Evolutionary conservation across 2,113 vertebrate species (phyloP).

Genomic region (Oryzias javanicus): DNA sequence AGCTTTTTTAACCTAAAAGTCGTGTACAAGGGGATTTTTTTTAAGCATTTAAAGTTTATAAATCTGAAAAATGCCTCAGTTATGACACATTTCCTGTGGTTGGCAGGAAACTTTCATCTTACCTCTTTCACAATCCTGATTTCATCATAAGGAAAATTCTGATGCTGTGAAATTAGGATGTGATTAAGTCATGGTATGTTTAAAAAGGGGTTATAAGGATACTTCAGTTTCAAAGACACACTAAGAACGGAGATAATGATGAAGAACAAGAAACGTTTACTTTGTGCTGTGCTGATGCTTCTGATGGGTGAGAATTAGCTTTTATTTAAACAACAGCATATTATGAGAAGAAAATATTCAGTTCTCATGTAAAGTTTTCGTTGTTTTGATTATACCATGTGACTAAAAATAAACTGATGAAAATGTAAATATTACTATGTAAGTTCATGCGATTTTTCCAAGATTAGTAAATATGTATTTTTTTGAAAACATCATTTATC

Average conservation of each 20-base stretch:
- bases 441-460: too few relatives aligned
- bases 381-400: too few relatives aligned
- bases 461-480: too few relatives aligned
- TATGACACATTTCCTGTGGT: background rate
- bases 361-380: too few relatives aligned
- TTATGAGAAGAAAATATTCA: too few relatives aligned
- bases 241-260: background rate
- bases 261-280: slow-evolving; percentile 12
- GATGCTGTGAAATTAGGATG: slow-evolving; percentile 5
- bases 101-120: fast-evolving
- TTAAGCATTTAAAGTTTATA: background rate
- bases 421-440: too few relatives aligned
- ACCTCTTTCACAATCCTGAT: background rate
- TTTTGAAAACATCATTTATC: too few relatives aligned
- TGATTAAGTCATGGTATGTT: background rate
- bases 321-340: background rate
- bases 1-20: background rate
- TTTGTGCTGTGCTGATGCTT: slow-evolving; percentile 12
- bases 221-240: background rate
- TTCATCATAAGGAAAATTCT: slow-evolving; percentile 5
- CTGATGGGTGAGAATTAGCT: slow-evolving; percentile 24
- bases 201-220: background rate
- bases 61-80: background rate
- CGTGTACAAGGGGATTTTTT: too few relatives aligned
- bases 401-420: too few relatives aligned